Base-by-base conservation (phyloP, 2,113 vertebrate genomes). In the Leucosticte australis region DNA sequence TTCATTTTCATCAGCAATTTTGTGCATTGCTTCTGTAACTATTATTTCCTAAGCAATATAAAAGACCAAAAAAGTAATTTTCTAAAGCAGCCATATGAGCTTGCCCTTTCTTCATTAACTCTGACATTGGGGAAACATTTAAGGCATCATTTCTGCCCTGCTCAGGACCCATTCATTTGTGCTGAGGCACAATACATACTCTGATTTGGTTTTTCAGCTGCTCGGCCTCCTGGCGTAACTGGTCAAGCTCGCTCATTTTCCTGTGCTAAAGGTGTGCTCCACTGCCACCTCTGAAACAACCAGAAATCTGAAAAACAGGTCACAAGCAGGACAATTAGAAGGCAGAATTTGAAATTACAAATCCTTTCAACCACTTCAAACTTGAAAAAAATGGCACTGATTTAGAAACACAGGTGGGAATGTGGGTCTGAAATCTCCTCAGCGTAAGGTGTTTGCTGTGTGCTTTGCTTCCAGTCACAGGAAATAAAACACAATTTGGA, bases 161-260 rank as follows among this genome's bases (percentile, higher is more conserved):
- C 53, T 33, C 35, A 53, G 28, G 53, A 6, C 26, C 5, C 33
- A 35, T 4, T 11, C 9, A 15, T 21, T 37, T 5, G 37, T 53
- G 10, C 3, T 9, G 27, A 8, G 63, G 39, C 24, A 53, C 19
- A 42, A 67, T 81, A 99, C 99, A 24, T 96, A 99, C 99, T 98
- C 99, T 97, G 97, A 99, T 99, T 97, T 99, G 99, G 98, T 99
- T 99, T 98, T 99, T 99, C 96, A 99, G 99, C 96, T 99, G 99
- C 95, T 99, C 99, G 89, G 99, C 99, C 98, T 99, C 99, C 98
- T 99, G 99, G 98, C 99, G 99, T 97, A 99, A 98, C 98, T 99
- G 99, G 98, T 99, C 99, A 71, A 99, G 99, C 98, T 99, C 99
- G 89, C 99, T 99, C 99, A 99, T 99, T 98, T 99, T 99, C 98